Conservation (phyloP, 2,113 vertebrate species). For the Nannobrachium achirus region DNA sequence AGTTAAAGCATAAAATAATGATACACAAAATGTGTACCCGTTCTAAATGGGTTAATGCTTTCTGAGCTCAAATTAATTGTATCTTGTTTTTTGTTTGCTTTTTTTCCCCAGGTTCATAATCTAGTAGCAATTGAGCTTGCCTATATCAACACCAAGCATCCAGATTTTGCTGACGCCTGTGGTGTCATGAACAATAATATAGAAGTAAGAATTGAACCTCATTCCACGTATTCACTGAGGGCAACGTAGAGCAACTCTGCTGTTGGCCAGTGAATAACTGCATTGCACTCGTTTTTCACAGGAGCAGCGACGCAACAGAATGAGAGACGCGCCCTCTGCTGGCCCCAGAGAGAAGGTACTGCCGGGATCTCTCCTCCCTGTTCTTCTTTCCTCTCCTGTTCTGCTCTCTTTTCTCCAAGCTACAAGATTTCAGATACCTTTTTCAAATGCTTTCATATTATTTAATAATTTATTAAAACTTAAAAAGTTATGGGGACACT, state of each 20-base stretch:
- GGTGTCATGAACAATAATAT: conserved; percentile 98
- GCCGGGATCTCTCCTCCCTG: not conserved
- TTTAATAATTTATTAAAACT: no score
- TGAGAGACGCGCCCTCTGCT: conserved; percentile 88
- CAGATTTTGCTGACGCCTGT: conserved; percentile 97
- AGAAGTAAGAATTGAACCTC: conserved; percentile 82
- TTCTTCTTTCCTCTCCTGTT: not conserved
- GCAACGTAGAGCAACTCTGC: not conserved
- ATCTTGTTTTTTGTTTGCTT: not conserved
- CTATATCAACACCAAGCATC: conserved; percentile 99
- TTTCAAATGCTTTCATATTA: no score
- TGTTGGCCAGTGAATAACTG: not conserved
- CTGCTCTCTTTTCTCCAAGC: no score
- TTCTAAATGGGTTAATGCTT: no score
- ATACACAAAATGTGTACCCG: no score
- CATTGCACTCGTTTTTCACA: conserved; percentile 57
- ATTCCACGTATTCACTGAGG: not conserved
- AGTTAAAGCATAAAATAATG: no score
- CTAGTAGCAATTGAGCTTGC: conserved; percentile 97
- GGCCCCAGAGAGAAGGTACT: conserved; percentile 93
- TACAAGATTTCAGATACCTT: no score
- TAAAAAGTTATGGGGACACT: no score
- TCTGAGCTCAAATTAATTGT: not conserved
- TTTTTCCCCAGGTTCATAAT: conserved; percentile 95
- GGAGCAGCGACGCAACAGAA: conserved; percentile 95